phyloP scores from a whole-genome alignment of 1,140 invertebrate genomes.

The Heterodera carotae region DNA sequence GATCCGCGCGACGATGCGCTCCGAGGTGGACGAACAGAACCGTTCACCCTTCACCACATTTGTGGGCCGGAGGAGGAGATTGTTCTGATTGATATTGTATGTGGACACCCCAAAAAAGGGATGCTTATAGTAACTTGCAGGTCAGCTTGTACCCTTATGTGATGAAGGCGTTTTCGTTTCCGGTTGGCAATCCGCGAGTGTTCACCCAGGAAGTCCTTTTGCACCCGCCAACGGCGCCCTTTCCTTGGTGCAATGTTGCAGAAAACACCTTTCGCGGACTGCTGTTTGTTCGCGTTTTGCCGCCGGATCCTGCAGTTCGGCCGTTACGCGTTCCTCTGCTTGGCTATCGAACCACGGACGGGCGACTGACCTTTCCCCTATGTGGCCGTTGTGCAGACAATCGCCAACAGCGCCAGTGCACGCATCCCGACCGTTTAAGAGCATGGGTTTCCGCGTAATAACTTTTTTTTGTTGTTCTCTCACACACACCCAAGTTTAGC shows the following conservation, averaged over 20 bases:
- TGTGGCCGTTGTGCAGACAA: constrained; percentile 7
- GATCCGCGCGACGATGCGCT: constrained; percentile 24
- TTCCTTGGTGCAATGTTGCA: background rate
- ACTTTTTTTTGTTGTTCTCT: background rate
- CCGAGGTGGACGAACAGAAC: constrained; percentile 19
- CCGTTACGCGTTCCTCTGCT: background rate
- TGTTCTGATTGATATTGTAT: background rate
- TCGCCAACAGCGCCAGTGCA: background rate
- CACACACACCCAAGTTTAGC: background rate
- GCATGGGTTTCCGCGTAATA: constrained; percentile 15
- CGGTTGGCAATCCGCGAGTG: background rate
- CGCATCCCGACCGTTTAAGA: background rate
- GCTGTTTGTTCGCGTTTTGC: background rate
- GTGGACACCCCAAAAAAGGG: no score
- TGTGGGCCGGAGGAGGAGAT: constrained; percentile 23
- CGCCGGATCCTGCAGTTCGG: background rate
- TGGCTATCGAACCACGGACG: background rate
- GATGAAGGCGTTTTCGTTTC: background rate
- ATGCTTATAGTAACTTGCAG: no score
- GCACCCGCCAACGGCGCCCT: background rate
- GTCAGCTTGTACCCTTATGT: background rate
- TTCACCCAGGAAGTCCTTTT: background rate
- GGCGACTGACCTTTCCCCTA: background rate
- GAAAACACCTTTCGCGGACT: background rate
- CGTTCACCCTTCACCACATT: constrained; percentile 23